Conservation (phyloP, 1,140 invertebrate species). For the Leptinotarsa undecemlineata region DNA sequence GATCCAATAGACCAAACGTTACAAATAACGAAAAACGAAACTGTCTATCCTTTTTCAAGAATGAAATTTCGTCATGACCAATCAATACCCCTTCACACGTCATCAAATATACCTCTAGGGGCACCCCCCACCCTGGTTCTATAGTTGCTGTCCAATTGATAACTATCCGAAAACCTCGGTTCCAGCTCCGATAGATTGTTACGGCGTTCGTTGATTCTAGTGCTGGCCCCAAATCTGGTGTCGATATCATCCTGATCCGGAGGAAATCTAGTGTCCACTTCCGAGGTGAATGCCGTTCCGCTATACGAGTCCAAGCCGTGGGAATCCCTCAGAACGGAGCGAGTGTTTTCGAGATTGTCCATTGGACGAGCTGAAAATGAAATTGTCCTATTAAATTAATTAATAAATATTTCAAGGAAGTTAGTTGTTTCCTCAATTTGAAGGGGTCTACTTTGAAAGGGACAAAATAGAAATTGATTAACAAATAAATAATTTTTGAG, state of each 20-base stretch:
- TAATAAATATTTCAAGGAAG: not conserved
- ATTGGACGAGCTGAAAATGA: constrained; percentile 36
- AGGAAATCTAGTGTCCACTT: constrained; percentile 59
- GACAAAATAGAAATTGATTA: too few relatives aligned
- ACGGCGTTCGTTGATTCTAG: constrained; percentile 51
- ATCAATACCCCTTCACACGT: constrained; percentile 60
- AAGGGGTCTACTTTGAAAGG: too few relatives aligned
- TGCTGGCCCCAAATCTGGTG: constrained; percentile 64
- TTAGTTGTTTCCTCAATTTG: too few relatives aligned
- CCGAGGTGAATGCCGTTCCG: constrained; percentile 57
- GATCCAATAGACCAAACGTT: too few relatives aligned
- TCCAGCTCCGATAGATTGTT: constrained; percentile 52
- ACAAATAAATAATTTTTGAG: too few relatives aligned
- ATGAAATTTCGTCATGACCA: too few relatives aligned
- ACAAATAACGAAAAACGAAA: too few relatives aligned
- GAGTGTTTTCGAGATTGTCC: constrained; percentile 39
- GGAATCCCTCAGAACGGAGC: constrained; percentile 39
- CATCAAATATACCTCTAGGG: constrained; percentile 82
- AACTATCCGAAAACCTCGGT: constrained; percentile 54
- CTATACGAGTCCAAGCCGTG: constrained; percentile 66
- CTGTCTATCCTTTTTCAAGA: too few relatives aligned
- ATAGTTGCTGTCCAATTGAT: constrained; percentile 57
- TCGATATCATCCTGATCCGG: constrained; percentile 62
- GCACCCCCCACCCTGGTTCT: constrained; percentile 65
- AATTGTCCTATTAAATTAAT: not conserved